Conservation (phyloP, 2,797 vertebrate species). For the Gobionotothen gibberifrons region DNA sequence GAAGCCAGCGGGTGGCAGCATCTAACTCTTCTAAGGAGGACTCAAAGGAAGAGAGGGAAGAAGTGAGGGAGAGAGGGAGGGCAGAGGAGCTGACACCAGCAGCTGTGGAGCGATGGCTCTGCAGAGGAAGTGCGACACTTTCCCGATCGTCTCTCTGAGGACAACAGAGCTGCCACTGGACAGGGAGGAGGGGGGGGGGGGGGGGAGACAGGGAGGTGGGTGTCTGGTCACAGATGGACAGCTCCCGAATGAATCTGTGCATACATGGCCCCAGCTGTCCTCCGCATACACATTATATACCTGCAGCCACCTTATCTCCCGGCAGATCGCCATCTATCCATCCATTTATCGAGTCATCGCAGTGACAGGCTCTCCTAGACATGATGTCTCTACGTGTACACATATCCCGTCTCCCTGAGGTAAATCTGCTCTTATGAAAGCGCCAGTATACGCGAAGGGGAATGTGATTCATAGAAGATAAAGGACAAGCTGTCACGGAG, state of each 20-base stretch:
- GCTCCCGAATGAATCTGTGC: conserved; percentile 50
- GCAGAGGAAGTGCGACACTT: conserved; percentile 88
- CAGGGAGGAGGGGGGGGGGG: conserved; percentile 60
- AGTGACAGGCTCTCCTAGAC: conserved; percentile 56
- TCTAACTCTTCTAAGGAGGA: conserved; percentile 43
- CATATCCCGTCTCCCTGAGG: conserved; percentile 57
- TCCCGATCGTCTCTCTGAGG: conserved; percentile 75
- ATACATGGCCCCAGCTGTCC: conserved; percentile 34
- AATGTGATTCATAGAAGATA: conserved; percentile 56
- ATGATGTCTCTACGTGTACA: conserved; percentile 56
- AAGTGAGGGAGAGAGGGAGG: conserved; percentile 62
- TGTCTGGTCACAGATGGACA: conserved; percentile 66
- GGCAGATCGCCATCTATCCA: conserved; percentile 56
- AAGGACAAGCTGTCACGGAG: conserved; percentile 59
- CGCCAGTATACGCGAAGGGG: conserved; percentile 30
- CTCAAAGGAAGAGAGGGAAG: conserved; percentile 19
- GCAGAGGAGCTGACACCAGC: conserved; percentile 80
- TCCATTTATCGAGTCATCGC: conserved; percentile 61
- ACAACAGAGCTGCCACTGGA: conserved; percentile 75
- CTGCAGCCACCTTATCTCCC: conserved; percentile 54
- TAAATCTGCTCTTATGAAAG: conserved; percentile 56
- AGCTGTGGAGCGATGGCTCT: conserved; percentile 80
- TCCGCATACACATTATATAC: conserved; percentile 46
- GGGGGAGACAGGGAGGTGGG: conserved; percentile 24
- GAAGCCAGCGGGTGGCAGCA: conserved; percentile 81